Evolutionary conservation across 2,113 vertebrate species (phyloP).

Genomic region (Balaeniceps rex): DNA sequence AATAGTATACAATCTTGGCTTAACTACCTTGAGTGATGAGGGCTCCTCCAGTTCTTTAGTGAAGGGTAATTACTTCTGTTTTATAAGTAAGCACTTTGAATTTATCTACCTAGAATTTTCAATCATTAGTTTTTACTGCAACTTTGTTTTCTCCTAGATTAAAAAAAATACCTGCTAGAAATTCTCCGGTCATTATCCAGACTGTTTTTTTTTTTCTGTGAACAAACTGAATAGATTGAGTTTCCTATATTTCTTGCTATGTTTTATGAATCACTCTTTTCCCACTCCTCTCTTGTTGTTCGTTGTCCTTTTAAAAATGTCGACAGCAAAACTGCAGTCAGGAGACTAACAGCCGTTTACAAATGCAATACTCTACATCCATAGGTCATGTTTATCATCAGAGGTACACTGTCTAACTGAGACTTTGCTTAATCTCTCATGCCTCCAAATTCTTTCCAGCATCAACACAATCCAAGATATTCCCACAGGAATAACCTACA

Average conservation of each 20-base stretch:
- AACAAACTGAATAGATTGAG: background rate
- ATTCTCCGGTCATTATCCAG: background rate
- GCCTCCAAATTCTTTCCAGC: background rate
- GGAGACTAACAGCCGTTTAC: background rate
- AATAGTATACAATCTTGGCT: background rate
- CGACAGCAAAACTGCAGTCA: background rate
- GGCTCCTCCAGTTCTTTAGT: background rate
- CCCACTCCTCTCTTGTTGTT: background rate
- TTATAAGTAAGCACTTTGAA: background rate
- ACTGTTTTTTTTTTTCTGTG: background rate
- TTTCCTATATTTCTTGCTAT: background rate
- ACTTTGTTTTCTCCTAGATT: background rate
- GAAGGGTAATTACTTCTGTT: background rate
- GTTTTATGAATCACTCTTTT: background rate
- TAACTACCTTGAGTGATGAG: background rate
- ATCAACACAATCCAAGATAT: background rate
- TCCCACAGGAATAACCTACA: background rate
- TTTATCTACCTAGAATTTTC: background rate
- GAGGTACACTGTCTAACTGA: background rate
- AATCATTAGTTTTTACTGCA: background rate
- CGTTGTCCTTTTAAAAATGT: background rate
- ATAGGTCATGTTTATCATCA: background rate
- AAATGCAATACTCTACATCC: background rate
- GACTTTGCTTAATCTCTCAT: background rate
- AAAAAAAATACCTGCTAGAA: background rate